These are phyloP conservation scores for Antidorcas marsupialis DNA, from an alignment of 2,113 vertebrate genomes.

Conservation along the genomic window DNA sequence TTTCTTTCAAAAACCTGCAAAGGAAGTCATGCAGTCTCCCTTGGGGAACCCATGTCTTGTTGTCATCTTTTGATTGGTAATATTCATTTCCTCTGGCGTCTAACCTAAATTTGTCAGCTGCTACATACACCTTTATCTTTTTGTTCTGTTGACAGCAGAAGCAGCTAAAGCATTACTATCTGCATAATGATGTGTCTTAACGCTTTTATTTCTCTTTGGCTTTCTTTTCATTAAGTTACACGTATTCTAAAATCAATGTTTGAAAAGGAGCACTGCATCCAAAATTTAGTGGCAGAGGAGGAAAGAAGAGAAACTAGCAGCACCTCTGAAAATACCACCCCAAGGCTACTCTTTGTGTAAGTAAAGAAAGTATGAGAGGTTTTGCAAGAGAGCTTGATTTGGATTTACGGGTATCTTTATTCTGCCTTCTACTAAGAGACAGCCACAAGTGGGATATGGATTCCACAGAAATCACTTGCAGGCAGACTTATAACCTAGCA, in stretches of 20 bases:
- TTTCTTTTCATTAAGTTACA: conserved; percentile 32
- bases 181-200: neutral
- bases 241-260: neutral
- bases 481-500: neutral
- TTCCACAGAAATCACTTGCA: neutral
- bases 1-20: neutral
- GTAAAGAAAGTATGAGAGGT: neutral
- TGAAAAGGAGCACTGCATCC: neutral
- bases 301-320: neutral
- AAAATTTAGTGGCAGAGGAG: neutral
- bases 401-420: neutral
- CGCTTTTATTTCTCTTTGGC: neutral
- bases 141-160: neutral
- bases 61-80: neutral
- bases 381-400: neutral
- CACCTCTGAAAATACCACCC: neutral
- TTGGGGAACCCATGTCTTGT: neutral
- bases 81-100: neutral
- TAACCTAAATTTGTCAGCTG: neutral
- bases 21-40: neutral
- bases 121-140: neutral
- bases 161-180: neutral
- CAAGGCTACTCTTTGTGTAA: neutral
- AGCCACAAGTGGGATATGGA: neutral
- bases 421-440: neutral